A percentile compares a stretch with the other conserved stretches of the same genome.
These are phyloP conservation scores for Dryoscopus gambensis DNA, from an alignment of 2,113 vertebrate species.

Conservation along the genomic window DNA sequence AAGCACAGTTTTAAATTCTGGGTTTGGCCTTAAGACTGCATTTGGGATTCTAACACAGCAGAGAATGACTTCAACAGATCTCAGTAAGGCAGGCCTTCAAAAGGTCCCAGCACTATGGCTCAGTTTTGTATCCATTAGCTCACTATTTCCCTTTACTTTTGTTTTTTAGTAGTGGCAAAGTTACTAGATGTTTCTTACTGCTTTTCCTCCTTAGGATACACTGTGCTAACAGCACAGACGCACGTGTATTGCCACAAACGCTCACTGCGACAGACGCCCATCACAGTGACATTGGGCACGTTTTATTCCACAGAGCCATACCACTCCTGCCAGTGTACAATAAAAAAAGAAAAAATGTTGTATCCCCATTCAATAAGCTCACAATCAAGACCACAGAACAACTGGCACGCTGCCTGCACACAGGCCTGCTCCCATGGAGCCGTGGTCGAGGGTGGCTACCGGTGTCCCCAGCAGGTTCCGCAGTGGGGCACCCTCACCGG, in stretches of 20 bases:
- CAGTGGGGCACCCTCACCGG: background rate
- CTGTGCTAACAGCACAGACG: background rate
- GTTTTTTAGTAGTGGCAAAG: background rate
- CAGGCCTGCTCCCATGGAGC: fast-evolving
- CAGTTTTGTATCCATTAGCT: background rate
- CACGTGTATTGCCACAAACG: background rate
- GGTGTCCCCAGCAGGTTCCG: background rate
- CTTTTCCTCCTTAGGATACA: background rate
- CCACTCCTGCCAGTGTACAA: background rate
- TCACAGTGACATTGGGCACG: fast-evolving
- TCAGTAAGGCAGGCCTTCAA: background rate
- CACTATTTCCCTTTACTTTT: background rate
- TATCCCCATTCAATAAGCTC: background rate
- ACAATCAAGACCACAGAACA: background rate
- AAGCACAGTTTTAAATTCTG: conserved; percentile 11
- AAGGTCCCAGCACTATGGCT: background rate
- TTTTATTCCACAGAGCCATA: background rate
- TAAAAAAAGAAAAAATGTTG: background rate
- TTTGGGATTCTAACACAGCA: background rate
- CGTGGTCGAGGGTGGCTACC: fast-evolving
- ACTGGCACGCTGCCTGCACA: fast-evolving
- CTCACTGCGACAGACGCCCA: background rate
- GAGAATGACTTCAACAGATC: background rate
- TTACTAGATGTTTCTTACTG: background rate
- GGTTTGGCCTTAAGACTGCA: background rate